A percentile compares a stretch with the other conserved stretches of the same genome.
Evolutionary conservation across 2,888 invertebrate species (phyloP).

Genomic region (Brassicogethes aeneus): DNA sequence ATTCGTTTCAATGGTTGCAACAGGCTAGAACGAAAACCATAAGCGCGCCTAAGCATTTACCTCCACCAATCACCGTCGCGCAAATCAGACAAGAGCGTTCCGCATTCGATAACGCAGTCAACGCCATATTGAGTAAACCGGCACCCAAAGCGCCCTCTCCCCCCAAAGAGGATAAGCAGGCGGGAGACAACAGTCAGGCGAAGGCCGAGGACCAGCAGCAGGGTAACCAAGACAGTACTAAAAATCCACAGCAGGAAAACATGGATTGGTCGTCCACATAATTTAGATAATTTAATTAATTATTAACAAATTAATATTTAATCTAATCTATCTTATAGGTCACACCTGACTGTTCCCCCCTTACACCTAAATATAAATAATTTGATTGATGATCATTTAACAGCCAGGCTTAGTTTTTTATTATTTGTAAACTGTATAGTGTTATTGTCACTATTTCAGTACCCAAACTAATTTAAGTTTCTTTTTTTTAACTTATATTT

Average conservation of each 20-base stretch:
- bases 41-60: constrained; percentile 56
- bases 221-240: constrained; percentile 11
- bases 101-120: constrained; percentile 52
- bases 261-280: constrained; percentile 23
- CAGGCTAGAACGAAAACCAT: constrained; percentile 58
- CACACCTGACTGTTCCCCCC: no score
- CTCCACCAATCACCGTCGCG: constrained; percentile 67
- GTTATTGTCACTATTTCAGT: no score
- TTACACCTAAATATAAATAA: no score
- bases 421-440: no score
- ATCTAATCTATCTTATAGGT: no score
- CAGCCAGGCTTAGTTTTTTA: no score
- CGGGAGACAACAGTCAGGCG: constrained; percentile 16
- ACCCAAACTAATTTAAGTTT: no score
- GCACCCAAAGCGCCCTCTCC: constrained; percentile 72
- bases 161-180: constrained; percentile 43
- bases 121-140: constrained; percentile 80
- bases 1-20: constrained; percentile 77
- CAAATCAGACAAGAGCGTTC: constrained; percentile 74
- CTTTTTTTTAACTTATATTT: no score
- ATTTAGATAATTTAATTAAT: no score
- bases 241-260: constrained; percentile 18
- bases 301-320: no score
- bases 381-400: no score
- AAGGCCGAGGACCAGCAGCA: constrained; percentile 14